Evolutionary conservation across 1,140 invertebrate genomes (phyloP), one percentile per base, ranked within the genome.

Genomic region (Penaeus japonicus): DNA sequence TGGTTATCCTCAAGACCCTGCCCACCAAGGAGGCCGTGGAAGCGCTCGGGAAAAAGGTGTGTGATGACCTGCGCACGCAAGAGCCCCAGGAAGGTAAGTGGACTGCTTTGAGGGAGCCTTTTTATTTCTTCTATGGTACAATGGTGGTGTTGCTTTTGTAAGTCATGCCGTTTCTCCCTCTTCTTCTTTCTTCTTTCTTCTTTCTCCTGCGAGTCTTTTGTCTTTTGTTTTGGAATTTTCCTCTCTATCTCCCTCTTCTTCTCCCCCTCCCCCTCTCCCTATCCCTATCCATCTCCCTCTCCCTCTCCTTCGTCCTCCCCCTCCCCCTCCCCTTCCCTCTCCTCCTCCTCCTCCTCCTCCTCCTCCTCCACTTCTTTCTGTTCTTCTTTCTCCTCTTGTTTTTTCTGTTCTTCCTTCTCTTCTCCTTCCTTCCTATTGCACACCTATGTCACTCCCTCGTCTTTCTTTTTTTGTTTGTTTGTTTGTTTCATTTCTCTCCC

Each of bases 1-100:
- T 99, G 5, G 97, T 99, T 17, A 98, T 99, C 91, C 94, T 99
- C n/a, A 99, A 99, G 94, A 99, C 98, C 0, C 92, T 99, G 65
- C 99, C 99, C 1, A 99, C 98, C 20, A 97, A 97, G 92, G 98
- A 99, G 92, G 97, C 98, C 7, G 97, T 99, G 0, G 96, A 98
- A 92, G 96, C 97, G 1, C 93, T 99, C 2, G 97, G 97, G 0
- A 97, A 96, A 89, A 98, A 98, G 93, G 96, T 98, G 83, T 93
- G 95, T 85, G 95, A 96, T 77, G 97, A 98, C 90, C 93, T 99
- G 0, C 97, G 95, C 91, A 93, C 90, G 18, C 91, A 93, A 86
- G 94, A 94, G 84, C 92, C 93, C 7, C 90, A 92, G 81, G 94
- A 94, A 93, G 92, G 94, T 94, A 91, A 90, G 89, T 90, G 47